Evolutionary conservation across 92 coral and sea anemone genomes (phyloP).

Genomic region (Epizoanthus stellaris): DNA sequence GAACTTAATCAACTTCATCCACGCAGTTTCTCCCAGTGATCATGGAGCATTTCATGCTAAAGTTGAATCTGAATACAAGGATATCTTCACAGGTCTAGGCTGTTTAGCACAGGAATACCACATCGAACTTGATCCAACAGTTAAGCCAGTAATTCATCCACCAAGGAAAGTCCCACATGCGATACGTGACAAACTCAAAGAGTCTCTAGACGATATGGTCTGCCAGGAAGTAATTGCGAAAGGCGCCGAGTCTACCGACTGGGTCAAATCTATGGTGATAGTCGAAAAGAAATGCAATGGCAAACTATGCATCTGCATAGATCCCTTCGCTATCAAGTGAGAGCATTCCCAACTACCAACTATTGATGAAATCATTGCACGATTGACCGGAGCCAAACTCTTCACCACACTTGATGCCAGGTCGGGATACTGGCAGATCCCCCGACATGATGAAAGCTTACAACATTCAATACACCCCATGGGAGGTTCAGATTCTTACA

Average conservation of each 20-base stretch:
- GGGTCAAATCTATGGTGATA: slow-evolving; percentile 54
- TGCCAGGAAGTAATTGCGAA: slow-evolving; percentile 32
- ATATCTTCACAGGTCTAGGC: neutral
- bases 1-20: neutral
- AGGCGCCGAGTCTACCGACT: slow-evolving; percentile 47
- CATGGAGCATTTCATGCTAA: neutral
- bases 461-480: slow-evolving; percentile 47
- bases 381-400: slow-evolving; percentile 40
- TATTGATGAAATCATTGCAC: slow-evolving; percentile 46
- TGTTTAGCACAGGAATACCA: slow-evolving; percentile 2
- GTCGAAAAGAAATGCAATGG: slow-evolving; percentile 47
- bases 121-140: neutral
- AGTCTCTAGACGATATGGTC: slow-evolving; percentile 41
- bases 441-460: slow-evolving; percentile 48
- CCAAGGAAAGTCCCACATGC: slow-evolving; percentile 28
- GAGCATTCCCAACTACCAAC: slow-evolving; percentile 58
- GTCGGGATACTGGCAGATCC: slow-evolving; percentile 51
- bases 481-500: slow-evolving; percentile 44
- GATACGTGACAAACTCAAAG: slow-evolving; percentile 30
- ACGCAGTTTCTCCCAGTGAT: neutral
- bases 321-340: slow-evolving; percentile 58
- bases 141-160: neutral
- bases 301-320: slow-evolving; percentile 59
- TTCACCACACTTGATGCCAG: slow-evolving; percentile 57
- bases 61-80: slow-evolving; percentile 6